Base-by-base conservation (phyloP, 2,797 vertebrate genomes). In the Chloroceryle inda region DNA sequence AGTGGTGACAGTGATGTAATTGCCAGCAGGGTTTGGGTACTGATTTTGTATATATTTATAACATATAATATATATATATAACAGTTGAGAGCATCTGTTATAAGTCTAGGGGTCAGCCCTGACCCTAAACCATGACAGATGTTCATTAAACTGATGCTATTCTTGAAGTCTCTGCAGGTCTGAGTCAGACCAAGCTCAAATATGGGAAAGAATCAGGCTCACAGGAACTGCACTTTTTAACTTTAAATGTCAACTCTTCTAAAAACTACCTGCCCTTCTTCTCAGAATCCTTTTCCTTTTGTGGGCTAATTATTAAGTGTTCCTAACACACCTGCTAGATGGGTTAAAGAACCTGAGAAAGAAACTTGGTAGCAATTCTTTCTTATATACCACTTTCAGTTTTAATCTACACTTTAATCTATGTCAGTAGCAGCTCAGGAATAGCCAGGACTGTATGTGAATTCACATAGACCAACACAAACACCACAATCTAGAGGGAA, bases 111-210 rank as follows among this genome's bases (percentile, higher is more conserved):
- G 45, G 45, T 21, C 21, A 22, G 45, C 21, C 45, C 21, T 45
- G 45, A 45, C 45, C 45, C 45, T 22, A 45, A 45, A 45, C 45
- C 21, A 13, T 13, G 45, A 45, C 22, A 45, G 45, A 22, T 45
- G 21, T 11, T 44, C 45, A 35, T 37, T 66, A 73, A 91, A 63
- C 38, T 85, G 49, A 62, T 87, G 71, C 67, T 89, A 10, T 35
- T 58, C 38, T 47, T 47, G 55, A 19, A 59, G 47, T 26, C 47
- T 59, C 22, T 0, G 0, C 38, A 47, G 11, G n/a, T 18, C 33
- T 4, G 13, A 82, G 31, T 40, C 38, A 86, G 81, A 56, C 33
- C 35, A 56, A 73, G 59, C 31, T 58, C 45, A 73, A 19, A 33
- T 3, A 75, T 0, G 1, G 29, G n/a, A 68, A 22, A 88, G 53